A percentile compares a stretch with the other conserved stretches of the same genome.
Evolutionary conservation across 2,113 vertebrate species (phyloP).

Genomic region (Gymnogyps californianus): DNA sequence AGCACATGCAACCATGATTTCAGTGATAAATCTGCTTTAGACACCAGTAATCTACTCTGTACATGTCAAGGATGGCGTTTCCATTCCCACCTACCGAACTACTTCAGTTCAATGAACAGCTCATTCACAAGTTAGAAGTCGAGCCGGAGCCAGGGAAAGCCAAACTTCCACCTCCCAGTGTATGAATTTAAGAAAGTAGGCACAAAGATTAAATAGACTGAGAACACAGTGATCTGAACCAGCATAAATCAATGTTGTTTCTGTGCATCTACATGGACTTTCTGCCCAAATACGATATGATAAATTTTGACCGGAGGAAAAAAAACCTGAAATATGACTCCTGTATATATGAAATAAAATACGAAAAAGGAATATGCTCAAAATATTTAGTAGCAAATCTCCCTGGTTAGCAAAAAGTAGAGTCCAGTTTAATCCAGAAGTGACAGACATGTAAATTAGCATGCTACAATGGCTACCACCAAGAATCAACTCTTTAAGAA

Average conservation of each 20-base stretch:
- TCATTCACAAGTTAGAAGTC: constrained; percentile 10
- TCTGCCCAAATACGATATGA: background rate
- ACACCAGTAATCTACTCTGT: background rate
- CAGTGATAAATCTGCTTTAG: background rate
- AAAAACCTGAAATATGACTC: background rate
- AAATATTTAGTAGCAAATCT: background rate
- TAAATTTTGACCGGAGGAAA: background rate
- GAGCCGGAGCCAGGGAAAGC: background rate
- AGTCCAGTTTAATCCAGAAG: background rate
- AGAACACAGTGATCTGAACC: background rate
- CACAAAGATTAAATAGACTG: background rate
- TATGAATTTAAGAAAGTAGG: background rate
- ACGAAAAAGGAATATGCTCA: background rate
- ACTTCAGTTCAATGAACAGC: background rate
- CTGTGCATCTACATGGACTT: fast-evolving
- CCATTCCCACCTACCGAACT: constrained; percentile 19
- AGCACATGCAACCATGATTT: background rate
- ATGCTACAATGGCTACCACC: background rate
- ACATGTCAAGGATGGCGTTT: background rate
- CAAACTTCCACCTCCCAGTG: background rate
- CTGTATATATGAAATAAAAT: background rate
- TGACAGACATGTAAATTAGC: background rate
- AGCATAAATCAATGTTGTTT: background rate
- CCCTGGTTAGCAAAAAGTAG: background rate
- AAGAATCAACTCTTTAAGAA: background rate